Conservation (phyloP, 2,113 vertebrate species). For the Eidolon helvum region DNA sequence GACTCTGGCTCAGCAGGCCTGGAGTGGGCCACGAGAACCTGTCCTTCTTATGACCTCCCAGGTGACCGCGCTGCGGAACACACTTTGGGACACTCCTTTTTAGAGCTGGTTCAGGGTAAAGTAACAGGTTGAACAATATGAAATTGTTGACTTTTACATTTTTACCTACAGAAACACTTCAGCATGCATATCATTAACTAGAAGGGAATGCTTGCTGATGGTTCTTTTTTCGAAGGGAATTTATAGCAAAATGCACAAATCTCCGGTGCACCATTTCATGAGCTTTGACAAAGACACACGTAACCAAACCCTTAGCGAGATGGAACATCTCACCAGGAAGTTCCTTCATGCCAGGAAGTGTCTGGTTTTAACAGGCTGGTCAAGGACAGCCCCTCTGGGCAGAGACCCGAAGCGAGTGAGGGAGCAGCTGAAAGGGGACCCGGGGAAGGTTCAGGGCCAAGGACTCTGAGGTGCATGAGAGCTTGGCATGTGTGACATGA, state of each 20-base stretch:
- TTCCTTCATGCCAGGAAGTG: not conserved
- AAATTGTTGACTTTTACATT: not conserved
- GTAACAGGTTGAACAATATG: not conserved
- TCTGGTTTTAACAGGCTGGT: not conserved
- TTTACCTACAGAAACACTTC: not conserved
- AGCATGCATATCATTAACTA: not conserved
- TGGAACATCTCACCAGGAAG: not conserved
- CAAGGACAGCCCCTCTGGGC: not conserved
- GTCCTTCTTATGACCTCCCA: not conserved
- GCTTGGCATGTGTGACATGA: rapidly evolving
- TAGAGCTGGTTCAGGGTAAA: not conserved
- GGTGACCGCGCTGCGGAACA: not conserved
- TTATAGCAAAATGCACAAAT: not conserved
- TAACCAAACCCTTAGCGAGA: not conserved
- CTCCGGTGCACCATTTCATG: not conserved
- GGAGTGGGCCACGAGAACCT: not conserved
- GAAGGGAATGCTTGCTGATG: not conserved
- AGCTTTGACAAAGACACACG: not conserved
- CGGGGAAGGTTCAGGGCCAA: not conserved
- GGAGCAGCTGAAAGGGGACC: not conserved
- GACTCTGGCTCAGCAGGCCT: not conserved
- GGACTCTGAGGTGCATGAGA: not conserved
- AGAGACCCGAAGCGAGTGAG: not conserved
- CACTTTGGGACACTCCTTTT: not conserved
- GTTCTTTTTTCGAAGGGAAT: not conserved